Evolutionary conservation across 2,797 vertebrate species (phyloP), one percentile per base, ranked within the genome.

Genomic region (Spheniscus humboldti): DNA sequence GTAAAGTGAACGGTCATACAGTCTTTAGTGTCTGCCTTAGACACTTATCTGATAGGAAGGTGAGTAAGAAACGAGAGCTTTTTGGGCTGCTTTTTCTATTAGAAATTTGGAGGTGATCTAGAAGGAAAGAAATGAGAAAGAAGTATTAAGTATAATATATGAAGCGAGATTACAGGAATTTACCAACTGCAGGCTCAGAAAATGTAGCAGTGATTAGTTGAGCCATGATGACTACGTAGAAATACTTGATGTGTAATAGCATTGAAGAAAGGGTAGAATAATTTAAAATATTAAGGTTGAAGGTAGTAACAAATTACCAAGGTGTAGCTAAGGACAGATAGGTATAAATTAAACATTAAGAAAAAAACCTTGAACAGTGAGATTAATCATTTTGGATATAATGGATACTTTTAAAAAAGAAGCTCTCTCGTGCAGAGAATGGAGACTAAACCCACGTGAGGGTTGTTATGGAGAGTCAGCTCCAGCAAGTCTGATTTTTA

Each of bases 101-200:
- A 95, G 89, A 88, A 96, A 82, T 86, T 85, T 97, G 94, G 85
- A 91, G 84, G 55, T 64, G 63, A 91, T 96, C 93, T 91, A 94
- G 84, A 90, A 77, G 47, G 71, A 74, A 88, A 91, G 90, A 87
- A 93, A 95, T 64, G 63, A 91, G 55, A 66, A 74, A 84, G 50
- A 96, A 90, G 50, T 92, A 76, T 92, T 93, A 89, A 78, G 63
- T 88, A 13, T 92, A 97, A 97, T 96, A 96, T 96, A 96, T 92
- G 90, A 96, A 96, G 86, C 95, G 78, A 77, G 60, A 96, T 96
- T 95, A 95, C 93, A 96, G 92, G 91, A 96, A 91, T 93, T 95
- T 83, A 94, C 86, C 90, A 96, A 77, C 69, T 95, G 79, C 72
- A 91, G 75, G 59, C 91, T 93, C 68, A 66, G 76, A 94, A 93